These are phyloP conservation scores for Perccottus glenii DNA, from an alignment of 2,113 vertebrate genomes.

Conservation along the genomic window DNA sequence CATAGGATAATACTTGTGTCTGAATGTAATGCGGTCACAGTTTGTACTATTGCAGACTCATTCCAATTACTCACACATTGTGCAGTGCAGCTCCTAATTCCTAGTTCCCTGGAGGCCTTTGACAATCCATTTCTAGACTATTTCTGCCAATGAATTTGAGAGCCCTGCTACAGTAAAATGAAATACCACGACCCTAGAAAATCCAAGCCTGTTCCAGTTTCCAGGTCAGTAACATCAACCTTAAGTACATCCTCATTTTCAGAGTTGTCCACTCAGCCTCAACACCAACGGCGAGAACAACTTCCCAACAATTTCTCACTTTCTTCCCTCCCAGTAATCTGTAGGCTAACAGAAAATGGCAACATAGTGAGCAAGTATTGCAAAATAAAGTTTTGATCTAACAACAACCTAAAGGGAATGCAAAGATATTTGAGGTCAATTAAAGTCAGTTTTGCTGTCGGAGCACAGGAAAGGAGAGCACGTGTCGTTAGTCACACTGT, in stretches of 20 bases:
- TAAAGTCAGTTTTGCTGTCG: slow-evolving; percentile 7
- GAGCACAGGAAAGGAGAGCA: neutral
- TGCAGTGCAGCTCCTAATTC: neutral
- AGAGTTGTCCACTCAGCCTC: slow-evolving; percentile 11
- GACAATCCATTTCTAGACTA: slow-evolving; percentile 17
- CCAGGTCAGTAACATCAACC: slow-evolving; percentile 44
- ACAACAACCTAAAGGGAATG: neutral
- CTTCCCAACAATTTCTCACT: slow-evolving; percentile 7
- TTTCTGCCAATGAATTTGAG: slow-evolving; percentile 8
- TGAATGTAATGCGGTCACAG: neutral
- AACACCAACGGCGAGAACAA: slow-evolving; percentile 9
- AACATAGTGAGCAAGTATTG: neutral
- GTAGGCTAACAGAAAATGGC: slow-evolving; percentile 1
- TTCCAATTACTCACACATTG: slow-evolving; percentile 11
- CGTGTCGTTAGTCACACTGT: no score
- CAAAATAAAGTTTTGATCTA: neutral
- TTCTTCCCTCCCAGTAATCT: slow-evolving; percentile 15
- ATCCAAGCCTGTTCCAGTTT: slow-evolving; percentile 15
- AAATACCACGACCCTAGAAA: neutral
- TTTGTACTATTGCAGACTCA: neutral
- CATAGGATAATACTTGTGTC: neutral
- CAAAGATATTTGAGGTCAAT: slow-evolving; percentile 7
- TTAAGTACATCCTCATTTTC: slow-evolving; percentile 19
- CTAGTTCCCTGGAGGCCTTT: neutral
- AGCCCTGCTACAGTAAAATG: neutral